phyloP scores from a whole-genome alignment of 2,113 vertebrate genomes.

The Phoxinus phoxinus region DNA sequence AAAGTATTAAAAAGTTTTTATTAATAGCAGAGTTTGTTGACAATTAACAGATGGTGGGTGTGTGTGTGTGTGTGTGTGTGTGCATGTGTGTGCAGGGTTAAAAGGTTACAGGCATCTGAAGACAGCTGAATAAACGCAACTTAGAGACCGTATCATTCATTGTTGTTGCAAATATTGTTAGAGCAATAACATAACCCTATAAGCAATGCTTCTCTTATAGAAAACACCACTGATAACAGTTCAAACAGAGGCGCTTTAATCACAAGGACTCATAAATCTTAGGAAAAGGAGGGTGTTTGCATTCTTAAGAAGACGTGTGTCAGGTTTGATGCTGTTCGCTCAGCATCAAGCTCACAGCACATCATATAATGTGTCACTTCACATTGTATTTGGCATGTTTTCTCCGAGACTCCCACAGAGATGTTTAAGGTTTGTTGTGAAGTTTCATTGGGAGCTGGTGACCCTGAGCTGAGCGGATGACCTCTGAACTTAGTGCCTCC shows the following conservation, averaged over 20 bases:
- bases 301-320: conserved; percentile 33
- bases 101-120: not conserved
- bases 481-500: conserved; percentile 20
- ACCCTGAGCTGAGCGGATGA: conserved; percentile 10
- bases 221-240: not conserved
- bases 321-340: not conserved
- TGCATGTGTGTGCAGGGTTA: not conserved
- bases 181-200: not conserved
- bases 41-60: not conserved
- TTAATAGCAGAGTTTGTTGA: conserved; percentile 13
- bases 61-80: not conserved
- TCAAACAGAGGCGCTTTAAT: not conserved
- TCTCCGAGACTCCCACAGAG: not conserved
- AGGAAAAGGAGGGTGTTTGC: not conserved
- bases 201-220: not conserved
- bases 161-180: too few species aligned
- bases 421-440: conserved; percentile 18
- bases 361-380: conserved; percentile 32
- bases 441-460: conserved; percentile 14
- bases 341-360: conserved; percentile 27
- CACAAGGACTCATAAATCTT: not conserved
- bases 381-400: conserved; percentile 28
- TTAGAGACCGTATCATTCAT: not conserved
- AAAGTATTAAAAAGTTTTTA: too few species aligned
- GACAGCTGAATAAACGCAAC: conserved; percentile 36